Base-by-base conservation (phyloP, 2,113 vertebrate species). In the Beaufortia kweichowensis region DNA sequence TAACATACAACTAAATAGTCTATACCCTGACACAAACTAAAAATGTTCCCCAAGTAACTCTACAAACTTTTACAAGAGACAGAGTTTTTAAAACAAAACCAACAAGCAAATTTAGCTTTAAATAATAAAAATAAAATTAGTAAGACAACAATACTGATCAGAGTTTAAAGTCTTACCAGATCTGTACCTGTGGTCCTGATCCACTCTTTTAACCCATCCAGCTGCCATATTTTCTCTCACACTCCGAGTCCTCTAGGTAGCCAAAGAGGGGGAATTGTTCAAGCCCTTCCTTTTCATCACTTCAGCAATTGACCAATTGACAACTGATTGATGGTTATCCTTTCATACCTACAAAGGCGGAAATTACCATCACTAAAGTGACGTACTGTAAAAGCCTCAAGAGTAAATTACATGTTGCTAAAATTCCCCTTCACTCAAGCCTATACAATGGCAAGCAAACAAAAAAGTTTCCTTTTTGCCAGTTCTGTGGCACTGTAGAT, bases 321-420 rank as follows among this genome's bases (percentile, higher is more conserved):
- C 96, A 98, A 94, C 93, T 98, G 96, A 98, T 96, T 98, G 95
- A 98, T 97, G 95, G 94, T 97, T 96, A 96, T 99, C 96, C 98
- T 95, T 94, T 94, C 94, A 94, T 93, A 93, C 93, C 85, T 90
- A 97, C 95, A 99, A 97, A 95, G 93, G 94, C 89, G 91, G 89
- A 90, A 95, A 98, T 98, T 98, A 96, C 95, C 96, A 98, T 97
- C 92, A 96, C 95, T 96, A 97, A 96, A 94, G 95, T 94, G 89
- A 95, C 94, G 94, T 97, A 97, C 95, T 97, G 95, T 98, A 97
- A 95, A 94, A 94, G 93, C 92, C 94, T 93, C 94, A 91, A 92
- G 94, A 96, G 94, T 97, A 98, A 99, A 99, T 98, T 96, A 97
- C 95, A 96, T 94, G 95, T 96, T 95, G 94, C 93, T 93, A 94